Evolutionary conservation across 2,113 vertebrate species (phyloP).

Genomic region (Dicerorhinus sumatrensis): DNA sequence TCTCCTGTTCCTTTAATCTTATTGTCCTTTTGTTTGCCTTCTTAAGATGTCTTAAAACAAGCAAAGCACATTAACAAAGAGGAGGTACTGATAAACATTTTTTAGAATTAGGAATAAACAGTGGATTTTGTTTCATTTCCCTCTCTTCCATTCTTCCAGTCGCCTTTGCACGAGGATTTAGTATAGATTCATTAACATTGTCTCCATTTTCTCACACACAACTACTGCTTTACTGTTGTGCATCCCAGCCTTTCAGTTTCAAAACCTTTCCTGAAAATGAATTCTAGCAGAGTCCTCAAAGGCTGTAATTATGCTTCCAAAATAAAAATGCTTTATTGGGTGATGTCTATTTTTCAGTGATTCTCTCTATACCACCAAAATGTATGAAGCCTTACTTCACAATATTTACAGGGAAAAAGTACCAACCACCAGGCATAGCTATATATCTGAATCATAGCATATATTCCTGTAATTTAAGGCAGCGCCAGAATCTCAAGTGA

Average conservation of each 20-base stretch:
- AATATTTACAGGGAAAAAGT: slow-evolving; percentile 54
- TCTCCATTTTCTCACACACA: neutral
- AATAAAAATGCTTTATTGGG: slow-evolving; percentile 59
- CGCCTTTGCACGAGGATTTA: neutral
- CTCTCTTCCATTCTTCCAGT: neutral
- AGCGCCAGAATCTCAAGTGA: neutral
- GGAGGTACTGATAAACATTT: neutral
- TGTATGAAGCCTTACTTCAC: neutral
- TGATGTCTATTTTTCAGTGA: neutral
- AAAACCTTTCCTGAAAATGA: slow-evolving; percentile 21
- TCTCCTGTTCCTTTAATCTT: neutral
- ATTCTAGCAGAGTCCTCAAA: neutral
- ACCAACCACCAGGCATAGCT: neutral
- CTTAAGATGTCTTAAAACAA: neutral
- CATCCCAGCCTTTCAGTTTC: neutral
- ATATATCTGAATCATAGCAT: slow-evolving; percentile 46
- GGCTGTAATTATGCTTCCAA: slow-evolving; percentile 43
- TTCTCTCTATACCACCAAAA: slow-evolving; percentile 9
- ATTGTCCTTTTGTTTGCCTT: neutral
- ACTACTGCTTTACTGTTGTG: neutral
- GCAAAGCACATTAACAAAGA: neutral
- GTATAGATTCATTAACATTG: neutral
- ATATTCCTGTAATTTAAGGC: neutral
- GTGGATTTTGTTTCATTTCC: neutral
- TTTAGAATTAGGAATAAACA: neutral